Percentiles rank a stretch among this genome's conserved stretches.
phyloP scores from a whole-genome alignment of 2,797 vertebrate genomes.

The Scolopax bukidnonensis region DNA sequence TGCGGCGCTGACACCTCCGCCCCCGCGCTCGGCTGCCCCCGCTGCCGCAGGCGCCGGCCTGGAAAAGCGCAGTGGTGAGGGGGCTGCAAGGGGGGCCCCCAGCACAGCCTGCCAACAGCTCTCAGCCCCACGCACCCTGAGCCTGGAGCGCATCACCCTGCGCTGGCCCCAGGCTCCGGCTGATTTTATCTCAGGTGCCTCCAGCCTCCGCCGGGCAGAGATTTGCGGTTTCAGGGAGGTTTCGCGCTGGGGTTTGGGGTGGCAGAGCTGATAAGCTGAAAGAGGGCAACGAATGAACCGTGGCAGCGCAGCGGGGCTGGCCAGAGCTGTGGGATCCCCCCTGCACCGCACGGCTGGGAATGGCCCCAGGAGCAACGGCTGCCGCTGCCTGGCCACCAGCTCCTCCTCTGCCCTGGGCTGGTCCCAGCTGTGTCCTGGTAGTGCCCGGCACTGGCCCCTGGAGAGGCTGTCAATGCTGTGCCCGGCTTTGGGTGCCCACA shows the following conservation, averaged over 20 bases:
- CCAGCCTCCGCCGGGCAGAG: background rate
- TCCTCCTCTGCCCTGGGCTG: fast-evolving
- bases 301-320: background rate
- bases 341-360: background rate
- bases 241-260: background rate
- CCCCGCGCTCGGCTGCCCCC: background rate
- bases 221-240: constrained; percentile 23
- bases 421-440: fast-evolving
- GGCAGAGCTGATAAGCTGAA: background rate
- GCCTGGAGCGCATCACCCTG: fast-evolving
- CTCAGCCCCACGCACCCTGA: fast-evolving
- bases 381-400: fast-evolving
- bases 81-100: fast-evolving
- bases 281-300: background rate
- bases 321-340: background rate
- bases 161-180: background rate
- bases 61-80: background rate
- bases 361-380: fast-evolving
- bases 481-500: background rate
- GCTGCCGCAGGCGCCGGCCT: background rate
- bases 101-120: fast-evolving
- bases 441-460: background rate
- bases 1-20: background rate
- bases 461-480: background rate
- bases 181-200: background rate